Evolutionary conservation across 2,797 vertebrate genomes (phyloP).

Genomic region (Rhinatrema bivittatum): DNA sequence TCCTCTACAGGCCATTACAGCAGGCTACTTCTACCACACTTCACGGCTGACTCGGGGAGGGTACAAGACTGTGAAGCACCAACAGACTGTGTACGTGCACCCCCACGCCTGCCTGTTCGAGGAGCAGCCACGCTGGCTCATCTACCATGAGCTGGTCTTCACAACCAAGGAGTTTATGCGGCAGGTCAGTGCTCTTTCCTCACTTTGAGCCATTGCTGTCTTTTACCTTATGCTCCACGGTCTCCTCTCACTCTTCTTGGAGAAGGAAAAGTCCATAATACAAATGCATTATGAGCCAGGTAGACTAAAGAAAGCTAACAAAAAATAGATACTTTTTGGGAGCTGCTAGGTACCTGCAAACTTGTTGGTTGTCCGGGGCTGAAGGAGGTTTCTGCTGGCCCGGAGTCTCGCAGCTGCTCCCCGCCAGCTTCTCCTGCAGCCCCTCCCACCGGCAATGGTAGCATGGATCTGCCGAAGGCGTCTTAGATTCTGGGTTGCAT

Average conservation of each 20-base stretch:
- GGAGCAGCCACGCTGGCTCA: conserved; percentile 85
- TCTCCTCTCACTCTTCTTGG: not conserved
- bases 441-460: too few relatives aligned
- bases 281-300: not conserved
- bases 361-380: too few relatives aligned
- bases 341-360: too few relatives aligned
- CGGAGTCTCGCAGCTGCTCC: too few relatives aligned
- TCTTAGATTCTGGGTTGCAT: too few relatives aligned
- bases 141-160: conserved; percentile 90
- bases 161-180: conserved; percentile 96
- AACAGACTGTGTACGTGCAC: conserved; percentile 85
- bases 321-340: too few relatives aligned
- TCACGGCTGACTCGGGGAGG: conserved; percentile 78
- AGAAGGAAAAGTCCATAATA: too few relatives aligned
- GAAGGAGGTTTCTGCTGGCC: too few relatives aligned
- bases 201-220: too few relatives aligned
- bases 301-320: too few relatives aligned
- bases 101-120: conserved; percentile 88
- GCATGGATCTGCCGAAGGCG: too few relatives aligned
- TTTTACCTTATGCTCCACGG: not conserved
- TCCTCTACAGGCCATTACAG: conserved; percentile 69
- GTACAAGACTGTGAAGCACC: conserved; percentile 90
- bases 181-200: conserved; percentile 58
- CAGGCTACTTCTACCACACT: conserved; percentile 90
- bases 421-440: too few relatives aligned